Conservation (phyloP, 2,113 vertebrate species). For the Aspiorhynchus laticeps region DNA sequence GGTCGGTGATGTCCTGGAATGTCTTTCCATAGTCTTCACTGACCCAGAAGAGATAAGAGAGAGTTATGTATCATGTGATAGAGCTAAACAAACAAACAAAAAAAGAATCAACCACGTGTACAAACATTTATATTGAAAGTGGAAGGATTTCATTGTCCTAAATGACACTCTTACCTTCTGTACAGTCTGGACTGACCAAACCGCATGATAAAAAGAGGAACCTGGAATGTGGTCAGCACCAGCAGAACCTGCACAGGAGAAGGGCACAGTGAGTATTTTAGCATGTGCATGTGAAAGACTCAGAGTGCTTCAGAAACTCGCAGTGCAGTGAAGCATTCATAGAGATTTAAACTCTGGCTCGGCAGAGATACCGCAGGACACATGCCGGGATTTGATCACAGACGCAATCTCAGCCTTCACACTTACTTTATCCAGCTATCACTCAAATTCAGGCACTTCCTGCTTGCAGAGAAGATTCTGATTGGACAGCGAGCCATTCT, state of each 20-base stretch:
- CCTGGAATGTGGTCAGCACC: slow-evolving; percentile 87
- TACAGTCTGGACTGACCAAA: slow-evolving; percentile 92
- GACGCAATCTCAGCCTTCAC: not conserved
- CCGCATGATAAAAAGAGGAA: slow-evolving; percentile 85
- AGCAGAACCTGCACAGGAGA: slow-evolving; percentile 80
- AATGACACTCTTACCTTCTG: slow-evolving; percentile 78
- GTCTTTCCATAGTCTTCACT: slow-evolving; percentile 93
- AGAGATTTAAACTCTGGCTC: slow-evolving; percentile 22
- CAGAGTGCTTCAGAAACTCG: not conserved
- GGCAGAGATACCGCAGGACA: not conserved
- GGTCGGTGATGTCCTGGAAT: slow-evolving; percentile 84
- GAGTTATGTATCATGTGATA: not conserved
- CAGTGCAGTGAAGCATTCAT: slow-evolving; percentile 33
- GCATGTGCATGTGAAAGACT: not conserved
- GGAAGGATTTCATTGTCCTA: not conserved
- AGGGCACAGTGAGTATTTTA: not conserved
- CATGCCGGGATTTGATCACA: slow-evolving; percentile 24
- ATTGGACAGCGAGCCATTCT: not conserved
- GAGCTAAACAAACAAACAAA: not conserved
- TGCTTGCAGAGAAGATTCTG: slow-evolving; percentile 1
- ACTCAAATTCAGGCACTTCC: not conserved
- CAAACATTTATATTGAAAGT: not conserved
- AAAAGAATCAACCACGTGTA: not conserved
- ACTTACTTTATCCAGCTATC: not conserved
- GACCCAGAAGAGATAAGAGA: slow-evolving; percentile 43